These are phyloP conservation scores for Epinephelus moara DNA, from an alignment of 2,113 vertebrate genomes.

Conservation along the genomic window DNA sequence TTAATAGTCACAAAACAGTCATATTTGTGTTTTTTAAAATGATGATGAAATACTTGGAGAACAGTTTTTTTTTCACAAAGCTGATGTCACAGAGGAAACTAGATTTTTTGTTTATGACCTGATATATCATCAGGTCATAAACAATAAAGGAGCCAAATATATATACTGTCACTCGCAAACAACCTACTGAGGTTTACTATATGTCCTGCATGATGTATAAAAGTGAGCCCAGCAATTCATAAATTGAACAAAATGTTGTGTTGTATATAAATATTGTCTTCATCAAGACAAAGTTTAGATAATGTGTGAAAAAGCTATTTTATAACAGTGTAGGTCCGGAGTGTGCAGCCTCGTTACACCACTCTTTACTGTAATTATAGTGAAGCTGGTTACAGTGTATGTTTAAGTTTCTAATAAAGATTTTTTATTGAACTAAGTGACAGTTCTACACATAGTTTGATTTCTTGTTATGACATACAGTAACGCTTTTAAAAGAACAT, in stretches of 20 bases:
- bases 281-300: not conserved
- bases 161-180: not conserved
- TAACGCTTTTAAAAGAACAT: not conserved
- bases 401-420: not conserved
- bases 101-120: no score
- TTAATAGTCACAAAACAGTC: no score
- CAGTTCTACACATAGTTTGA: not conserved
- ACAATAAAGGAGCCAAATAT: not conserved
- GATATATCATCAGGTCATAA: not conserved
- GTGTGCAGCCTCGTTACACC: not conserved
- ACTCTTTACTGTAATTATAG: not conserved
- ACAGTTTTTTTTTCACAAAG: constrained; percentile 1
- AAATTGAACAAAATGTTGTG: not conserved
- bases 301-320: not conserved
- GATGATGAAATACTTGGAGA: not conserved
- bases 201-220: not conserved
- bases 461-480: not conserved
- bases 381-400: not conserved
- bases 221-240: not conserved
- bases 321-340: not conserved
- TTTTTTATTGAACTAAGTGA: not conserved
- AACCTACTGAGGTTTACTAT: not conserved
- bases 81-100: not conserved
- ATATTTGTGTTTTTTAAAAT: not conserved
- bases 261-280: no score